A percentile compares a stretch with the other conserved stretches of the same genome.
Evolutionary conservation across 2,797 vertebrate genomes (phyloP).

Genomic region (Gastrophryne carolinensis): DNA sequence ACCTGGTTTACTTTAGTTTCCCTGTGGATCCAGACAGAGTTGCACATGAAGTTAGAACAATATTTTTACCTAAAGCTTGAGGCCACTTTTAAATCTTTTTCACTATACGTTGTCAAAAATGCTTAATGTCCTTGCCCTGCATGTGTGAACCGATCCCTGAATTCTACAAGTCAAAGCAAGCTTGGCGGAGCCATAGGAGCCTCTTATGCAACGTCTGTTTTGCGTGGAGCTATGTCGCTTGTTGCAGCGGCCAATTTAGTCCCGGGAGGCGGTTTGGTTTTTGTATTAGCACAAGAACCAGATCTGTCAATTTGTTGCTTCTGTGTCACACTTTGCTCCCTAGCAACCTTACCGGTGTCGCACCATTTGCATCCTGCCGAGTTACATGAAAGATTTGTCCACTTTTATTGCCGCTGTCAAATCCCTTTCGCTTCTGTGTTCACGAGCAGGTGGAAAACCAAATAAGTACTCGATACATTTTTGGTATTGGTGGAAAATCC

Average conservation of each 20-base stretch:
- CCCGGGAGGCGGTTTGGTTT: conserved; percentile 19
- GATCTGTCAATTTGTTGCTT: conserved; percentile 41
- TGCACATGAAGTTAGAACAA: no score
- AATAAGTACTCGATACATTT: no score
- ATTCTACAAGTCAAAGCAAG: conserved; percentile 19
- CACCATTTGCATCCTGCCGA: neutral
- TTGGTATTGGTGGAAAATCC: no score
- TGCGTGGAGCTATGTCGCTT: neutral
- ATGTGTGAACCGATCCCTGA: neutral
- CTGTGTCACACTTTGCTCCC: conserved; percentile 24
- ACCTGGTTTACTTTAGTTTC: neutral
- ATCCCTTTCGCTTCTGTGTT: no score
- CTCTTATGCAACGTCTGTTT: no score
- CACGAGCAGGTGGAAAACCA: no score
- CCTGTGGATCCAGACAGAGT: neutral
- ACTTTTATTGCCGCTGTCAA: no score
- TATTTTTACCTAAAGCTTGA: neutral
- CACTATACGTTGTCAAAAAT: neutral
- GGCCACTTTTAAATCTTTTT: neutral
- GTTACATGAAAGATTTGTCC: neutral
- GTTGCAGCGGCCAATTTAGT: neutral
- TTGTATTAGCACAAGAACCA: conserved; percentile 42
- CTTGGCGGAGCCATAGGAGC: no score
- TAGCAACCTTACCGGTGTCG: conserved; percentile 15
- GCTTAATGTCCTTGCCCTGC: neutral